phyloP scores from a whole-genome alignment of 2,888 invertebrate species.

The Chymomyza amoena region DNA sequence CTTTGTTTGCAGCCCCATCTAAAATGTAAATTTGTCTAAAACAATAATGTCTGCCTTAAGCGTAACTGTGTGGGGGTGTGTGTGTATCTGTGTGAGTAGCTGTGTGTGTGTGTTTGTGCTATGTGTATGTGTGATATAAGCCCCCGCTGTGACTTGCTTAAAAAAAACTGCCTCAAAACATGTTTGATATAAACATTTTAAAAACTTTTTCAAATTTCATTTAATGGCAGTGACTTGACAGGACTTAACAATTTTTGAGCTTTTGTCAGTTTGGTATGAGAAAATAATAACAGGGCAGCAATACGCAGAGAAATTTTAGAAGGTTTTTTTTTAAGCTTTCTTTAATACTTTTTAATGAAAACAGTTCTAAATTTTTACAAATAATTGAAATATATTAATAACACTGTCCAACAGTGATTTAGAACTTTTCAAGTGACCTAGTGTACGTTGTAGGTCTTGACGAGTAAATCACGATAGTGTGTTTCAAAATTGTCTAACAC shows the following conservation, averaged over 20 bases:
- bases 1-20: conserved; percentile 45
- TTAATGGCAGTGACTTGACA: conserved; percentile 23
- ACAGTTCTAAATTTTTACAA: no score
- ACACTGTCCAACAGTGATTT: no score
- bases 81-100: neutral
- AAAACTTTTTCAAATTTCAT: conserved; percentile 27
- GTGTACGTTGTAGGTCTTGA: no score
- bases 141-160: conserved; percentile 35
- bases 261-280: no score
- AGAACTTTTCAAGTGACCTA: no score
- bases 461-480: no score
- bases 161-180: conserved; percentile 24
- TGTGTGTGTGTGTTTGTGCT: neutral
- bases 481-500: no score
- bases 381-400: no score
- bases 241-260: neutral
- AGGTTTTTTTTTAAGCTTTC: no score
- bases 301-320: no score
- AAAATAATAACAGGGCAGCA: no score
- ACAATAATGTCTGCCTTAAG: conserved; percentile 40
- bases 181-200: conserved; percentile 22
- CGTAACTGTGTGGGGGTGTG: neutral
- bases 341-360: no score
- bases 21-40: conserved; percentile 52
- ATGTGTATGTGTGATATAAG: neutral